Evolutionary conservation across 2,113 vertebrate species (phyloP).

Genomic region (Phrynocephalus versicolor): DNA sequence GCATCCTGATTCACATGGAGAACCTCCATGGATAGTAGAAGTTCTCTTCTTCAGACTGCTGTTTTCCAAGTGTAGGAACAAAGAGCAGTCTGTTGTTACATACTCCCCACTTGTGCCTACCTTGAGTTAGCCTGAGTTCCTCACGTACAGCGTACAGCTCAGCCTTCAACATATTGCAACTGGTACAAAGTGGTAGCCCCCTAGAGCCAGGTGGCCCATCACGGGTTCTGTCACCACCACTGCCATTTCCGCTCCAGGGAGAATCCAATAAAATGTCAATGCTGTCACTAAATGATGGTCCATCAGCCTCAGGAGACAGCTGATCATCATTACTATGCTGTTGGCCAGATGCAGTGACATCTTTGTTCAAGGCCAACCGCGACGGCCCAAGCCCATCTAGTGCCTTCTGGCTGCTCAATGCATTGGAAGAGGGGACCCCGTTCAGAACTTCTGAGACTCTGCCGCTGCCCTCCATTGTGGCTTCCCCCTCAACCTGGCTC

Average conservation of each 20-base stretch:
- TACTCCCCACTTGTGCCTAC: not conserved
- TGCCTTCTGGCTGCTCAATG: not conserved
- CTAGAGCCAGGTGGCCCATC: not conserved
- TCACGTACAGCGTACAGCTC: slow-evolving; percentile 13
- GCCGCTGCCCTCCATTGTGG: not conserved
- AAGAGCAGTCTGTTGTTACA: not conserved
- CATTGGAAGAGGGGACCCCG: not conserved
- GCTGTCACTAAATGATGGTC: slow-evolving; percentile 30
- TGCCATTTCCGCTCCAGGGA: slow-evolving; percentile 31
- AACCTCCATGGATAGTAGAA: not conserved
- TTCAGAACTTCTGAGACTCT: slow-evolving; percentile 3
- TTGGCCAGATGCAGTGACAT: not conserved
- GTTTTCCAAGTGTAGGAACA: not conserved
- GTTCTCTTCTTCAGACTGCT: not conserved
- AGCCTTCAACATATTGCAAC: slow-evolving; percentile 9
- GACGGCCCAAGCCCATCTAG: not conserved
- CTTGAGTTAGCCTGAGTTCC: slow-evolving; percentile 24
- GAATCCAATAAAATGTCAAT: slow-evolving; percentile 26
- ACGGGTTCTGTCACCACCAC: slow-evolving; percentile 18
- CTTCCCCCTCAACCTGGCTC: not conserved
- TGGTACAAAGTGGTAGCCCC: not conserved
- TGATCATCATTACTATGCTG: not conserved
- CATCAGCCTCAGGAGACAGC: slow-evolving; percentile 13
- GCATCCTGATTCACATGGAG: no score
- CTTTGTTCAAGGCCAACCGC: slow-evolving; percentile 11